Evolutionary conservation across 1,140 invertebrate genomes (phyloP).

Genomic region (Trichonephila clavata): DNA sequence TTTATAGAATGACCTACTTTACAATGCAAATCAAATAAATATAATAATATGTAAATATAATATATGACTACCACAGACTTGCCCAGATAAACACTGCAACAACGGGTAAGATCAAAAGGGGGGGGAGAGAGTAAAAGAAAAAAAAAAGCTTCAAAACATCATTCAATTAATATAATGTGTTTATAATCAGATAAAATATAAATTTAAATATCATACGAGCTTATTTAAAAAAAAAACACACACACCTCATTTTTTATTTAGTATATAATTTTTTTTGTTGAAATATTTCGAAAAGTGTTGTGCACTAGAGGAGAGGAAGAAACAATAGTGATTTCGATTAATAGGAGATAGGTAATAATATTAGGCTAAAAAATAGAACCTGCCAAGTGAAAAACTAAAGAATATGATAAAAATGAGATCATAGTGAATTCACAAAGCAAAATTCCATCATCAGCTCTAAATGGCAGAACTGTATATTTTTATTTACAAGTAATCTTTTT

Average conservation of each 20-base stretch:
- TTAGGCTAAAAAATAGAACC: background rate
- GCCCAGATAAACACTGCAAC: slow-evolving; percentile 69
- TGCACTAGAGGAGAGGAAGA: background rate
- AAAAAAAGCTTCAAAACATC: slow-evolving; percentile 57
- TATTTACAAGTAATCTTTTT: too few species aligned
- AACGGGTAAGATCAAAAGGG: slow-evolving; percentile 17
- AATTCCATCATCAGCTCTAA: slow-evolving; percentile 7
- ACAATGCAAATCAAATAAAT: slow-evolving; percentile 77
- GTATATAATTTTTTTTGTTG: slow-evolving; percentile 5
- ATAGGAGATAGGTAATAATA: background rate
- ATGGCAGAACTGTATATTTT: background rate
- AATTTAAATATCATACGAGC: slow-evolving; percentile 37
- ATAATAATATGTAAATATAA: slow-evolving; percentile 56
- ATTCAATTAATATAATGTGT: slow-evolving; percentile 23
- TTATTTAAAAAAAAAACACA: slow-evolving; percentile 14
- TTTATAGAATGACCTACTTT: slow-evolving; percentile 74
- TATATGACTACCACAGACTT: slow-evolving; percentile 70
- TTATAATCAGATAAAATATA: slow-evolving; percentile 34
- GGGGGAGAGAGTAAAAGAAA: too few species aligned
- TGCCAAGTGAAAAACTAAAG: slow-evolving; percentile 45
- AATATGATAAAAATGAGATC: slow-evolving; percentile 56
- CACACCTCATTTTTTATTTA: slow-evolving; percentile 42
- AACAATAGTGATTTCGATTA: background rate
- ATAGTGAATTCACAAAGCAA: slow-evolving; percentile 43
- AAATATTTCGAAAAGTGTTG: slow-evolving; percentile 33